phyloP scores from a whole-genome alignment of 2,113 vertebrate species.

The Phyllostomus hastatus region DNA sequence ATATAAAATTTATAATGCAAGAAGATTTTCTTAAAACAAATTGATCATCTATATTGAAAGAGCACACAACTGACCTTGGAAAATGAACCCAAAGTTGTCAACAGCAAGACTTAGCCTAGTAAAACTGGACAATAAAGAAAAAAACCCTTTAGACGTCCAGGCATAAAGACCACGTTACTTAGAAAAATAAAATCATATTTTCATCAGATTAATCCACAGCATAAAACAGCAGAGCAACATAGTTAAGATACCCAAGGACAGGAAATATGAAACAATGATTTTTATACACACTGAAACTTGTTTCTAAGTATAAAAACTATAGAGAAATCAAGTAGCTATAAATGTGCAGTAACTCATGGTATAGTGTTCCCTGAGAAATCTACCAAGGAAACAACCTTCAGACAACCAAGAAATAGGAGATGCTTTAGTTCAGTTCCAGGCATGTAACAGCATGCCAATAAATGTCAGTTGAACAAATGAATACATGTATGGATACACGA shows the following conservation, averaged over 20 bases:
- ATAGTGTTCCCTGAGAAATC: not conserved
- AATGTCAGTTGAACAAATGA: not conserved
- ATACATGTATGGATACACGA: not conserved
- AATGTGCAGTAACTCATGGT: not conserved
- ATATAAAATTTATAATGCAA: not conserved
- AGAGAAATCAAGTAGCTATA: not conserved
- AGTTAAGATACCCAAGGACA: not conserved
- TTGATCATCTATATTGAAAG: not conserved
- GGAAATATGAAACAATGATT: not conserved
- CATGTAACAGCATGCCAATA: not conserved
- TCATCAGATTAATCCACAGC: not conserved
- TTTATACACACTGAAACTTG: not conserved
- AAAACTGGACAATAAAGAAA: not conserved
- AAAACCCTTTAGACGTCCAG: not conserved
- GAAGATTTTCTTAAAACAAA: not conserved
- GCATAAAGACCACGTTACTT: not conserved
- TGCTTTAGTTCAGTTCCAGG: not conserved
- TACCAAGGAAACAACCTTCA: not conserved
- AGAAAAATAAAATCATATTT: slow-evolving; percentile 9
- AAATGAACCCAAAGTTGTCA: not conserved
- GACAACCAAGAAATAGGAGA: not conserved
- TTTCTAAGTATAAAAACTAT: not conserved
- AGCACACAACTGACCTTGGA: not conserved
- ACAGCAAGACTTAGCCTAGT: not conserved
- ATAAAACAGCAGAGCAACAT: not conserved